Conservation (phyloP, 2,113 vertebrate genomes). For the Notechis scutatus region DNA sequence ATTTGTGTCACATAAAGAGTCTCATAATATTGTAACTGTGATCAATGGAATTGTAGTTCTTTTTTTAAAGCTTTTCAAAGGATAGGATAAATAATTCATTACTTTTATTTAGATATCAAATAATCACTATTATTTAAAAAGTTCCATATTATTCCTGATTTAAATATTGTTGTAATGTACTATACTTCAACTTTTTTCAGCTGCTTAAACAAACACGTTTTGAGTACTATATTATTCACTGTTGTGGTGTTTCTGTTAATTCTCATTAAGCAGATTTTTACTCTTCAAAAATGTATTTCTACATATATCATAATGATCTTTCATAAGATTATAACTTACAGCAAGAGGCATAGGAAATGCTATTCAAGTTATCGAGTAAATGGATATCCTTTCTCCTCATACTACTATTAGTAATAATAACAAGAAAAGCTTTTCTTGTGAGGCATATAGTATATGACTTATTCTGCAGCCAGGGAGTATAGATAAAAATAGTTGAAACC, state of each 20-base stretch:
- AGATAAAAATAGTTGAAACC: not conserved
- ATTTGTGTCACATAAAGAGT: constrained; percentile 46
- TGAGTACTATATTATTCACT: constrained; percentile 35
- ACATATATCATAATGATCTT: constrained; percentile 27
- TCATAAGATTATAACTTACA: constrained; percentile 13
- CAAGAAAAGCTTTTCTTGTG: not conserved
- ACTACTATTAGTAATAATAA: not conserved
- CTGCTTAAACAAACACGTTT: constrained; percentile 42
- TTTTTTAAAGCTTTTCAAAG: constrained; percentile 51
- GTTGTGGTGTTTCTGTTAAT: constrained; percentile 29
- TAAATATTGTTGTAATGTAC: constrained; percentile 19
- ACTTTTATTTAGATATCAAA: constrained; percentile 32
- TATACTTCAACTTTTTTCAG: constrained; percentile 37
- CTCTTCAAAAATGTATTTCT: constrained; percentile 33
- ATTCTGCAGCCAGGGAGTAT: not conserved
- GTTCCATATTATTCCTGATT: constrained; percentile 36
- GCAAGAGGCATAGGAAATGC: not conserved
- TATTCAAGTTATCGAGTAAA: not conserved
- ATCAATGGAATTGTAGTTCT: constrained; percentile 40
- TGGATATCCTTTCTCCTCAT: not conserved
- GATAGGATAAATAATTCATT: constrained; percentile 27
- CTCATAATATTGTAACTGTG: constrained; percentile 45
- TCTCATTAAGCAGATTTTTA: not conserved
- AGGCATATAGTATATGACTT: not conserved
- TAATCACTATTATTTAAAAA: constrained; percentile 25